Evolutionary conservation across 1,140 invertebrate genomes (phyloP).

Genomic region (Drosophila sp.): DNA sequence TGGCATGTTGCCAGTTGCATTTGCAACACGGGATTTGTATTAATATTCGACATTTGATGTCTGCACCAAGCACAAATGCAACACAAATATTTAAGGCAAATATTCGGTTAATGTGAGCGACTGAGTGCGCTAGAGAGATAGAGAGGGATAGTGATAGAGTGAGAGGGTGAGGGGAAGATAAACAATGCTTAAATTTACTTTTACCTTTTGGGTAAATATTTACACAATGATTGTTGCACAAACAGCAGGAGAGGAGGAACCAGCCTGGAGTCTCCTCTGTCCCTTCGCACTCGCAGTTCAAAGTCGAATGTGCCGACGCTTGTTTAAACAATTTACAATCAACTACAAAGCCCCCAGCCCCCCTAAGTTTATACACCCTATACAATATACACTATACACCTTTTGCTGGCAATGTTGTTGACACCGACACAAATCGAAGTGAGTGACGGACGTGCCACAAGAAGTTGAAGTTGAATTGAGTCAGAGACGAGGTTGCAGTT

Average conservation of each 20-base stretch:
- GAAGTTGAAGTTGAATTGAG: conserved; percentile 8
- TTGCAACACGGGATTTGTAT: conserved; percentile 11
- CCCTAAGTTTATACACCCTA: neutral
- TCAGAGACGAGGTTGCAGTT: conserved; percentile 6
- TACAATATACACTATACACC: neutral
- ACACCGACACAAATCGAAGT: conserved; percentile 44
- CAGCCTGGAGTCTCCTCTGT: conserved; percentile 8
- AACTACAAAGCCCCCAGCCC: neutral
- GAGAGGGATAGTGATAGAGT: neutral
- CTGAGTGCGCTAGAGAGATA: neutral
- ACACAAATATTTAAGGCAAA: conserved; percentile 43
- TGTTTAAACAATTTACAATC: conserved; percentile 75
- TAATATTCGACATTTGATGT: conserved; percentile 40
- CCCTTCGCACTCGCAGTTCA: conserved; percentile 43
- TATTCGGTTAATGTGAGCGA: conserved; percentile 25
- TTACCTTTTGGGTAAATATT: conserved; percentile 74
- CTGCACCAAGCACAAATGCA: conserved; percentile 24
- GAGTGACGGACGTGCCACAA: conserved; percentile 31
- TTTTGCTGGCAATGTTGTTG: conserved; percentile 5
- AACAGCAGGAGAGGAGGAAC: conserved; percentile 40
- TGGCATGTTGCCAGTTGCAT: conserved; percentile 17
- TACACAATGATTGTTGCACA: conserved; percentile 68
- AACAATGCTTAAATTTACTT: conserved; percentile 75
- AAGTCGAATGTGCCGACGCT: conserved; percentile 64
- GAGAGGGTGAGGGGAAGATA: conserved; percentile 27